Evolutionary conservation across 2,797 vertebrate genomes (phyloP).

Genomic region (Pseudochaenichthys georgianus): DNA sequence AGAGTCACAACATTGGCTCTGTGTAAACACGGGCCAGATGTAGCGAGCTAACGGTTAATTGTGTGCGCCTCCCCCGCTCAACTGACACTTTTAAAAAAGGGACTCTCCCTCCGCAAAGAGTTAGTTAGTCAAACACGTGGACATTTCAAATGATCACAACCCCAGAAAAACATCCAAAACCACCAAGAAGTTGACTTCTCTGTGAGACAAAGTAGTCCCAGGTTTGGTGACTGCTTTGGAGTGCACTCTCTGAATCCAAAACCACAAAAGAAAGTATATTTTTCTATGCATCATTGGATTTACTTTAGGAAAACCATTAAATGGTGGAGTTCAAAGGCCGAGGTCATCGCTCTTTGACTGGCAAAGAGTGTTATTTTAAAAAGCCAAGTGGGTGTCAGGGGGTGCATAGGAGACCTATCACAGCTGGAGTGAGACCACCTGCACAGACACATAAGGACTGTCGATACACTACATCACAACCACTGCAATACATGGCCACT

Average conservation of each 20-base stretch:
- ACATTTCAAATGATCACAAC: conserved; percentile 57
- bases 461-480: conserved; percentile 1
- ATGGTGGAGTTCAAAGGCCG: conserved; percentile 64
- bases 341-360: conserved; percentile 63
- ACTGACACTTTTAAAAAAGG: conserved; percentile 57
- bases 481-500: background rate
- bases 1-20: conserved; percentile 67
- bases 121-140: conserved; percentile 54
- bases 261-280: conserved; percentile 23
- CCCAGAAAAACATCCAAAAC: conserved; percentile 16
- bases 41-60: conserved; percentile 51
- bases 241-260: background rate
- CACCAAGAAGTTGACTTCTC: background rate
- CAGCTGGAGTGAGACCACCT: conserved; percentile 72
- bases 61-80: conserved; percentile 34
- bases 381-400: conserved; percentile 75
- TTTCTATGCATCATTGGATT: conserved; percentile 45
- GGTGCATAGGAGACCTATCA: conserved; percentile 60
- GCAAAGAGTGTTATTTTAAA: conserved; percentile 73
- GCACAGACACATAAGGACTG: conserved; percentile 32
- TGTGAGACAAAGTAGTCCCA: background rate
- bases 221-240: background rate
- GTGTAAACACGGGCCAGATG: conserved; percentile 78
- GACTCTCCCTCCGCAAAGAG: conserved; percentile 30
- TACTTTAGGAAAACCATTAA: conserved; percentile 67